A percentile compares a stretch with the other conserved stretches of the same genome.
Evolutionary conservation across 2,888 invertebrate species (phyloP).

Genomic region (Synanthedon andrenaeformis): DNA sequence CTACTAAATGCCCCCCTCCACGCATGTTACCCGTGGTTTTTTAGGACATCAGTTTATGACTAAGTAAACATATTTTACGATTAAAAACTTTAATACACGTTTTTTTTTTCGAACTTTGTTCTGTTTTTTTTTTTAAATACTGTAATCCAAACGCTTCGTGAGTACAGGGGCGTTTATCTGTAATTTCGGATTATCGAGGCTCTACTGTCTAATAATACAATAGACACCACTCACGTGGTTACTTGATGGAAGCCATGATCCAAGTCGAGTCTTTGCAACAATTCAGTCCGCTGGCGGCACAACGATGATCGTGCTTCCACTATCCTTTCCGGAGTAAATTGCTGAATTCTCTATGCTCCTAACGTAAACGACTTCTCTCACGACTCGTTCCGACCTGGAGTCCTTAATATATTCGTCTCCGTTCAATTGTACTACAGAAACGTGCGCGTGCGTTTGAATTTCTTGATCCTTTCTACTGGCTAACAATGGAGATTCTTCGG

Average conservation of each 20-base stretch:
- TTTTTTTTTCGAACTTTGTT: no score
- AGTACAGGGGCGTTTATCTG: no score
- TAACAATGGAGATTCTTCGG: conserved; percentile 36
- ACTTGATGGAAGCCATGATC: background rate
- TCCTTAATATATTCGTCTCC: conserved; percentile 43
- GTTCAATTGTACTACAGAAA: conserved; percentile 52
- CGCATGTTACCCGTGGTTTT: no score
- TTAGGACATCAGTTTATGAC: no score
- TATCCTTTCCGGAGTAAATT: conserved; percentile 45
- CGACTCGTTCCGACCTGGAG: conserved; percentile 30
- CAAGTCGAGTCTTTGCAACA: background rate
- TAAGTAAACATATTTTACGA: no score
- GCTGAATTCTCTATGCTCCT: conserved; percentile 45
- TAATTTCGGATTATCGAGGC: no score
- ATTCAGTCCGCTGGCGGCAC: conserved; percentile 59
- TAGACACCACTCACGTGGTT: no score
- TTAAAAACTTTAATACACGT: no score
- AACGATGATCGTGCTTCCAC: conserved; percentile 57
- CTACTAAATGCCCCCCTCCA: no score
- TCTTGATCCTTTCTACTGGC: conserved; percentile 19
- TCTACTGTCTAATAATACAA: no score
- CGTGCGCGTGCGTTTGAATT: conserved; percentile 40
- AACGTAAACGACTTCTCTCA: conserved; percentile 45
- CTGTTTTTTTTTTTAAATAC: no score
- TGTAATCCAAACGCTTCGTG: no score